Percentiles rank a stretch among this genome's conserved stretches.
These are phyloP conservation scores for Tapirus indicus DNA, from an alignment of 2,797 vertebrate genomes.

Conservation along the genomic window DNA sequence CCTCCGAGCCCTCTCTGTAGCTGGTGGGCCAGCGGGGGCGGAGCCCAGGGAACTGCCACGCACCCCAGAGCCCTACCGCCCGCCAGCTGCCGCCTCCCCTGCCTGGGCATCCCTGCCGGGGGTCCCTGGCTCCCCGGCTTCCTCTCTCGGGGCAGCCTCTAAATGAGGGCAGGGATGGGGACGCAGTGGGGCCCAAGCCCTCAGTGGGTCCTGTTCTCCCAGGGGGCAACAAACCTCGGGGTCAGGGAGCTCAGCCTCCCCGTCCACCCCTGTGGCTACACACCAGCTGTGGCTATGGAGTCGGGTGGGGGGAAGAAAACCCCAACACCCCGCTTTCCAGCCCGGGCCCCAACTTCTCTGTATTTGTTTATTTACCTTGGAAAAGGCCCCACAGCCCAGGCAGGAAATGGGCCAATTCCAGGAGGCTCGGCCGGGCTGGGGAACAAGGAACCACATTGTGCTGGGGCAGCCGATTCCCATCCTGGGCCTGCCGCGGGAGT, in stretches of 20 bases:
- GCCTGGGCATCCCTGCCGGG: background rate
- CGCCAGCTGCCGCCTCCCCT: background rate
- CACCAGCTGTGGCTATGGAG: background rate
- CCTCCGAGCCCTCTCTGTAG: background rate
- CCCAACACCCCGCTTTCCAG: conserved; percentile 36
- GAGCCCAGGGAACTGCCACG: background rate
- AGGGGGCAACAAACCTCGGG: background rate
- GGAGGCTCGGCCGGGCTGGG: conserved; percentile 80
- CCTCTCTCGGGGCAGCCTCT: background rate
- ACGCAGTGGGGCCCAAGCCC: rapidly evolving
- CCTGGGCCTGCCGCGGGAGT: conserved; percentile 58
- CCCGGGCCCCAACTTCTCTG: conserved; percentile 75
- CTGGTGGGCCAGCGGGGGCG: background rate
- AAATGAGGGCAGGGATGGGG: background rate
- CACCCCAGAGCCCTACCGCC: background rate
- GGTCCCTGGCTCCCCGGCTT: background rate
- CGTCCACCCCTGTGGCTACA: background rate
- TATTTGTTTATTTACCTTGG: conserved; percentile 90
- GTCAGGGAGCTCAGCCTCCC: background rate
- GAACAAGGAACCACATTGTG: conserved; percentile 90
- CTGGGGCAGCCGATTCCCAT: conserved; percentile 43
- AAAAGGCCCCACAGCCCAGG: conserved; percentile 86
- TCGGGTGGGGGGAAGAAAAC: background rate
- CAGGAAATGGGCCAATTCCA: conserved; percentile 90
- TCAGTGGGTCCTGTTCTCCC: background rate